Base-by-base conservation (phyloP, 2,797 vertebrate genomes). In the Chromis chromis region DNA sequence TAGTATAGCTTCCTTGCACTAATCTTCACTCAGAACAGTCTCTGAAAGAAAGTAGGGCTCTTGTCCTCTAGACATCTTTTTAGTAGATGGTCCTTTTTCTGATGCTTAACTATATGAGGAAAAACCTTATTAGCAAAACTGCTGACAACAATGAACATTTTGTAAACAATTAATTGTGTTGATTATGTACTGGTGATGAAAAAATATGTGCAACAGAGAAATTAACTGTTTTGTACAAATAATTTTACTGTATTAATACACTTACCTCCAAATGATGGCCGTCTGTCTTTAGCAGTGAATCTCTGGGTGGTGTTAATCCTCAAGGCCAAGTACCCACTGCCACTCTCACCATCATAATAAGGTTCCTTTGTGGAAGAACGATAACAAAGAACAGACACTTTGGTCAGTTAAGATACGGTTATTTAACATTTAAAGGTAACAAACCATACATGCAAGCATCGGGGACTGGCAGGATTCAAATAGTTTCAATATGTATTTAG, bases 1-100 rank as follows among this genome's bases (percentile, higher is more conserved):
- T 44, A 84, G 56, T 68, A 86, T 68, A 0, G 79, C 75, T 68
- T 87, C 64, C 12, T 68, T 82, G 4, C 70, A 85, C 54, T 91
- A 62, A 36, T 84, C 75, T 60, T 85, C 79, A 36, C 40, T 84
- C 76, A 86, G 70, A 54, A 21, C 44, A 24, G 40, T 57, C 46
- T 87, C 70, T 60, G 80, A 56, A 82, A 40, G 39, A 9, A 11
- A 12, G 25, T 25, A 25, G 4, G 2, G 25, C 39, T 40, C 11
- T 11, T 40, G 74, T 63, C 39, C 12, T 40, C 39, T 3, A 40
- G 1, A 2, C 10, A 1, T 10, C 3, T 14, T 4, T 14, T 40
- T 13, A 12, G 3, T 3, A 40, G 39, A 13, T 40, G 39, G 0
- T 52, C 33, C 78, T 83, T 66, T 11, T 0, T 55, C 2, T 53